Evolutionary conservation across 1,140 invertebrate genomes (phyloP), one percentile per base, ranked within the genome.

Genomic region (Drosophila repletoides): DNA sequence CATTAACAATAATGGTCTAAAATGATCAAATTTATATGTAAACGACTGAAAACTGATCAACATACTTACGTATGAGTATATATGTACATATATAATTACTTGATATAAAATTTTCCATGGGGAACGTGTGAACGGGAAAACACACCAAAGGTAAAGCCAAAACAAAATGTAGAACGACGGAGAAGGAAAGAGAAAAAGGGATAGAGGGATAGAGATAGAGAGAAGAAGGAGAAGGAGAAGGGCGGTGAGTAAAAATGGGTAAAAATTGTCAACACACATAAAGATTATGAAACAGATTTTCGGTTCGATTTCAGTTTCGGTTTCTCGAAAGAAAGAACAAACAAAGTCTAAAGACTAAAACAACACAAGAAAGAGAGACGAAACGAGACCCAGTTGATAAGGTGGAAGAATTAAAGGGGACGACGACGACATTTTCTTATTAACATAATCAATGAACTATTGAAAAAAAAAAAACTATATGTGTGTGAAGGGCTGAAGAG

Each of bases 391-490:
- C 26, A 58, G 31, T n/a, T 56, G 52, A 58, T 53, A 55, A 61
- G 60, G 63, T 60, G 48, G 51, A 53, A n/a, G n/a, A 52, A 60
- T 40, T 49, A 53, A 61, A 36, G 58, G 58, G 31, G 46, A 49
- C 52, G 46, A 21, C 34, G 14, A 55, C 9, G 2, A 49, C 76
- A 49, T 65, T 71, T 71, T 60, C 36, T 48, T 83, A 83, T 81
- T 84, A 81, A 73, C 79, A 81, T 84, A 84, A 81, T 84, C 77
- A 69, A 84, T 81, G 73, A 64, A 64, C 58, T 67, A 80, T 52
- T 65, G 24, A 36, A 24, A 48, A 5, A 14, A 4, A 15, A 2
- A 22, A 19, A 34, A 19, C 6, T 31, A 14, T 12, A 28, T 41
- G 19, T 5, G 22, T 29, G 48, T 28, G 43, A 72, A 28, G 55